A percentile compares a stretch with the other conserved stretches of the same genome.
phyloP scores from a whole-genome alignment of 1,140 invertebrate genomes.

The Ditylenchus dipsaci region DNA sequence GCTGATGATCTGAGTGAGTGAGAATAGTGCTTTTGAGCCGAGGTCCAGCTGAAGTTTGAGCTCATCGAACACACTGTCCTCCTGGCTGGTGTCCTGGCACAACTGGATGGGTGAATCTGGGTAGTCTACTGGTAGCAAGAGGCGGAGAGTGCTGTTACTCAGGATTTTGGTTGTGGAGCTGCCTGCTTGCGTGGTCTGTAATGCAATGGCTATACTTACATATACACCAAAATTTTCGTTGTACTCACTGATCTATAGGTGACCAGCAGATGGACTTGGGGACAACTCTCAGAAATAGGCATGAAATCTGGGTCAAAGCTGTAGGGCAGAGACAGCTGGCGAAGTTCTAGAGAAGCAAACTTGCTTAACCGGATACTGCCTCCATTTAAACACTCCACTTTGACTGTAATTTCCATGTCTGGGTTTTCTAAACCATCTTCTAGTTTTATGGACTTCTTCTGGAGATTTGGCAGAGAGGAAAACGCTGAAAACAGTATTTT shows the following conservation, averaged over 20 bases:
- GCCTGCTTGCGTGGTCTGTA: too few relatives aligned
- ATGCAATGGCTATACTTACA: too few relatives aligned
- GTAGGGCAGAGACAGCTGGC: neutral
- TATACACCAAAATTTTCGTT: neutral
- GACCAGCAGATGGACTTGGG: constrained; percentile 6
- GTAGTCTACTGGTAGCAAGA: constrained; percentile 6
- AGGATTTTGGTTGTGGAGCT: too few relatives aligned
- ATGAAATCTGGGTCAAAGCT: constrained; percentile 5
- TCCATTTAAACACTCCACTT: constrained; percentile 8
- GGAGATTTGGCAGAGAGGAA: too few relatives aligned
- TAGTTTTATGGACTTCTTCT: neutral
- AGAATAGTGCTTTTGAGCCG: neutral
- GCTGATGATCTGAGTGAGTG: too few relatives aligned
- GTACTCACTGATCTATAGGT: neutral
- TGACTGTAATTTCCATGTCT: neutral
- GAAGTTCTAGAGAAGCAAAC: neutral
- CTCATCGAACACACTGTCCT: neutral
- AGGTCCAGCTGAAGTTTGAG: neutral
- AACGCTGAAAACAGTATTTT: too few relatives aligned
- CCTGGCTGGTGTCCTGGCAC: neutral
- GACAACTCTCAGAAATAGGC: constrained; percentile 4
- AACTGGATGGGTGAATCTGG: constrained; percentile 1
- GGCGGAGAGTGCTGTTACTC: neutral
- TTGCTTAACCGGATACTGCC: neutral
- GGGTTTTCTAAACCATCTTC: neutral